Base-by-base conservation (phyloP, 2,888 invertebrate species). In the Argyra leucocephala region DNA sequence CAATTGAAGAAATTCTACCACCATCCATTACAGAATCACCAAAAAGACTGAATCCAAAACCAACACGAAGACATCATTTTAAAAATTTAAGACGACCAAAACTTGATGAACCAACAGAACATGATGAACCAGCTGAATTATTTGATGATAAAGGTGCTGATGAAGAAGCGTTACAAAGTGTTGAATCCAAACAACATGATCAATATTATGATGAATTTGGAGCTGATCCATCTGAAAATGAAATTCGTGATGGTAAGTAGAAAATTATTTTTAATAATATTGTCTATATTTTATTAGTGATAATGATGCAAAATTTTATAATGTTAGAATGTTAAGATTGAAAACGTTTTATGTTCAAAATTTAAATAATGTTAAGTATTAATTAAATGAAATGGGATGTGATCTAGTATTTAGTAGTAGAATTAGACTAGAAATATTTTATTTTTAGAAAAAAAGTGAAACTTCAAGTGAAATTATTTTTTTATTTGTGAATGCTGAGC, bases 101-200 rank as follows among this genome's bases (percentile, higher is more conserved):
- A 77, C 37, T 73, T 70, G 22, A 69, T 66, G 61, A 65, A 18
- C 15, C 31, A 15, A 22, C 22, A 15, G 23, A n/a, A 24, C 60
- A 63, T 26, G 64, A 64, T 36, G 59, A 66, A 9, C 22, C 59
- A 3, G 65, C 66, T 1, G 69, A 72, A 66, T 65, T 68, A 36
- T 65, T 62, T 63, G 75, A 75, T 7, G 72, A 72, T 5, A 78
- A 80, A 26, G 72, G 71, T 0, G 78, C 77, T 36, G 74, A 75
- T 62, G 79, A 80, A 61, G 86, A 86, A 71, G 82, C 82, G 60
- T 76, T 88, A 73, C 87, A 88, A 75, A 87, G 86, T 70, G 88
- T 87, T 6, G 88, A 88, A 74, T 88, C 87, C 61, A 88, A 88
- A 74, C 87, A 86, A 73, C 84, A 88, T 60, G 84, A 84, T 76